Conservation (phyloP, 1,140 invertebrate species). For the Drosophila setifemur region DNA sequence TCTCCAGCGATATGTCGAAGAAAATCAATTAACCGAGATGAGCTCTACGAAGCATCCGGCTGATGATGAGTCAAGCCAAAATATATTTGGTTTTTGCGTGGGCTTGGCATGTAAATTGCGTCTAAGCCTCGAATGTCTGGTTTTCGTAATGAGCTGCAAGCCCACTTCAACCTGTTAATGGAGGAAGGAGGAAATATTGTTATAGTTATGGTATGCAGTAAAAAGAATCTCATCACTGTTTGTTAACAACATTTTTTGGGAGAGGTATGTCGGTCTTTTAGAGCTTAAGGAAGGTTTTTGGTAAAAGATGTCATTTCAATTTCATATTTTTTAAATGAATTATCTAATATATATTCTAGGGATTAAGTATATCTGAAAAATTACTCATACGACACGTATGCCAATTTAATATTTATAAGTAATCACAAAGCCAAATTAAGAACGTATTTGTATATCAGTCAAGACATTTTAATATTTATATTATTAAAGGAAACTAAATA, state of each 20-base stretch:
- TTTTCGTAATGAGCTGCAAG: constrained; percentile 24
- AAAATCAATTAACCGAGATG: constrained; percentile 32
- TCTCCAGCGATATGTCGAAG: constrained; percentile 3
- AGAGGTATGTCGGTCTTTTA: too few species aligned
- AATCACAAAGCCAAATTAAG: too few species aligned
- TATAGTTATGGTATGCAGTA: not conserved
- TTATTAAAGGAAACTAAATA: too few species aligned
- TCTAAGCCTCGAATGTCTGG: constrained; percentile 23
- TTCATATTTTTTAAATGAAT: not conserved
- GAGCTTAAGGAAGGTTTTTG: not conserved
- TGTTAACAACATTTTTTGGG: too few species aligned
- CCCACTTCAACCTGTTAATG: not conserved
- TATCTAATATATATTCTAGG: not conserved
- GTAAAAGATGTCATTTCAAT: not conserved
- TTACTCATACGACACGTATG: not conserved
- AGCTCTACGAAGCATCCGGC: constrained; percentile 22
- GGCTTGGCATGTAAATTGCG: constrained; percentile 39
- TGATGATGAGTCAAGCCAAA: constrained; percentile 30
- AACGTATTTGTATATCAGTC: too few species aligned
- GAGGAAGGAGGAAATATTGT: not conserved
- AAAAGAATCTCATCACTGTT: not conserved
- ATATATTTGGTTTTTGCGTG: constrained; percentile 4
- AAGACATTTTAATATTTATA: too few species aligned
- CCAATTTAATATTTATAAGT: too few species aligned
- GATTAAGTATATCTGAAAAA: not conserved